Conservation (phyloP, 2,797 vertebrate genomes). For the Miichthys miiuy region DNA sequence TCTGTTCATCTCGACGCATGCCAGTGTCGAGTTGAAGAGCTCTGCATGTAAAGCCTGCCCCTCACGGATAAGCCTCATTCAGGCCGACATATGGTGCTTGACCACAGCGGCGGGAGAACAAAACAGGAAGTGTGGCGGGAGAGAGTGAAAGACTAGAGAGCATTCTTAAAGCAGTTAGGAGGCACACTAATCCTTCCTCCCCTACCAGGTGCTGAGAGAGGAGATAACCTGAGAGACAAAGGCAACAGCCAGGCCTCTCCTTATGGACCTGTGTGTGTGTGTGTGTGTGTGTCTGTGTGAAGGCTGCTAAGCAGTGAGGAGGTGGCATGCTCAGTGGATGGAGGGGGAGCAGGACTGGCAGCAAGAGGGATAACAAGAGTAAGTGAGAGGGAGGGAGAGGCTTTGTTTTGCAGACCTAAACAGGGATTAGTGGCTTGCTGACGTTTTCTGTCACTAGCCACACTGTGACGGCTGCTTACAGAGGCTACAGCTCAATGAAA, state of each 20-base stretch:
- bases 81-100: constrained; percentile 68
- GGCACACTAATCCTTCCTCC: constrained; percentile 75
- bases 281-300: constrained; percentile 31
- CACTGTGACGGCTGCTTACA: constrained; percentile 55
- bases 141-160: constrained; percentile 67
- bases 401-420: constrained; percentile 81
- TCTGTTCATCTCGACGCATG: constrained; percentile 46
- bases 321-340: constrained; percentile 39
- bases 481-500: constrained; percentile 65
- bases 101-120: constrained; percentile 69
- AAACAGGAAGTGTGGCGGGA: constrained; percentile 76
- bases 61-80: constrained; percentile 74
- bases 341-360: constrained; percentile 48
- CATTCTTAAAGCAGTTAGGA: constrained; percentile 73
- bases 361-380: constrained; percentile 66
- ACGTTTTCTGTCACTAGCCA: constrained; percentile 80
- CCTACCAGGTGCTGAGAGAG: constrained; percentile 82
- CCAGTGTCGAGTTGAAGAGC: constrained; percentile 54
- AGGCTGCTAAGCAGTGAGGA: constrained; percentile 41
- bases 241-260: constrained; percentile 55
- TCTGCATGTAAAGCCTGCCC: constrained; percentile 62
- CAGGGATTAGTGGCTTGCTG: constrained; percentile 81
- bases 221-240: constrained; percentile 79
- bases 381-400: constrained; percentile 51
- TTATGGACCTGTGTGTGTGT: constrained; percentile 61